Conservation (phyloP, 2,113 vertebrate genomes). For the Sorex araneus region DNA sequence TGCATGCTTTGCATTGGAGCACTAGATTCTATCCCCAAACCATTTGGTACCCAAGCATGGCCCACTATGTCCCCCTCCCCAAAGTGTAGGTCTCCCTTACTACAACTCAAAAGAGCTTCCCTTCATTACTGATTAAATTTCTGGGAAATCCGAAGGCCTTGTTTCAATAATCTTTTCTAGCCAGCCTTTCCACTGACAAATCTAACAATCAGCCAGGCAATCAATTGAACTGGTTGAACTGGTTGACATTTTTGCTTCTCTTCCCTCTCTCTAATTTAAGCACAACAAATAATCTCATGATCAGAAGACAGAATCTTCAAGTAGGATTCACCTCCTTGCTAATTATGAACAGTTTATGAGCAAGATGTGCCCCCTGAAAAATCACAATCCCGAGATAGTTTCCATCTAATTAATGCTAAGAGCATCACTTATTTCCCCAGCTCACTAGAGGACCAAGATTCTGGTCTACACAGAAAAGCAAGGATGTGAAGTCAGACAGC, state of each 20-base stretch:
- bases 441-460: constrained; percentile 45
- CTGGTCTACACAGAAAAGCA: constrained; percentile 36
- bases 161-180: constrained; percentile 36
- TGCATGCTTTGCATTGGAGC: too few species aligned
- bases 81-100: background rate
- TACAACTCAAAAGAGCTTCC: constrained; percentile 21
- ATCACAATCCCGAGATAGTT: constrained; percentile 24
- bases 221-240: background rate
- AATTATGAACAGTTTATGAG: constrained; percentile 58
- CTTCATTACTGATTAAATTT: constrained; percentile 45
- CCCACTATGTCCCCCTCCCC: too few species aligned
- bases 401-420: constrained; percentile 65
- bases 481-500: constrained; percentile 24
- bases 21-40: too few species aligned
- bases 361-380: constrained; percentile 52
- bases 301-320: constrained; percentile 55
- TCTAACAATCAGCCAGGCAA: constrained; percentile 15
- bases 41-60: too few species aligned
- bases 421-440: constrained; percentile 54
- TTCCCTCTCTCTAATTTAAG: constrained; percentile 46
- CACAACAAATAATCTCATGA: constrained; percentile 57
- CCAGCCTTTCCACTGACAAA: constrained; percentile 14
- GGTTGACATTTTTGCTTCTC: constrained; percentile 37
- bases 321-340: constrained; percentile 51
- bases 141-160: background rate